Evolutionary conservation across 1,140 invertebrate genomes (phyloP).

Genomic region (Telenomus remus): DNA sequence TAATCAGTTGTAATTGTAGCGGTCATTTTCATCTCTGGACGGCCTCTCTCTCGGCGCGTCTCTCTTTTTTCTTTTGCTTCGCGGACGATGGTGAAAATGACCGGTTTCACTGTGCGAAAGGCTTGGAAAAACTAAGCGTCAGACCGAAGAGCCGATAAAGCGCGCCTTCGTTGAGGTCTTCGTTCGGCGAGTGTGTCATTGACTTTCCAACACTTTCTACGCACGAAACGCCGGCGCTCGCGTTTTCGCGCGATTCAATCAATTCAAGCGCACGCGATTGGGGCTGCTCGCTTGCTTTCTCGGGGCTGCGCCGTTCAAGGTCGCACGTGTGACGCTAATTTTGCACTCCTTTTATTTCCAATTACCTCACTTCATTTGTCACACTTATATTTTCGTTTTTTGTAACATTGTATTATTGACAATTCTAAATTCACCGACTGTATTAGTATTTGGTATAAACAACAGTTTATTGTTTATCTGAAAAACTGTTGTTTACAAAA

Average conservation of each 20-base stretch:
- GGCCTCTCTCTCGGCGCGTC: conserved; percentile 5
- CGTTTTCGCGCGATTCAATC: conserved; percentile 34
- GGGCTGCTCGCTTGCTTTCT: conserved; percentile 29
- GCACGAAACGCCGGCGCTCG: conserved; percentile 39
- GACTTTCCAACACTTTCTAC: conserved; percentile 56
- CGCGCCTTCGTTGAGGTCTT: conserved; percentile 31
- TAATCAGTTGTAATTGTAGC: conserved; percentile 25
- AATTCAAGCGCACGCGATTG: conserved; percentile 29
- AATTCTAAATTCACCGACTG: too few relatives aligned
- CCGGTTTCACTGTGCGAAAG: conserved; percentile 30
- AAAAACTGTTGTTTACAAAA: too few relatives aligned
- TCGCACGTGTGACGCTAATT: conserved; percentile 65
- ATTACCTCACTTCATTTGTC: too few relatives aligned
- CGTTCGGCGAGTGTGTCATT: conserved; percentile 51
- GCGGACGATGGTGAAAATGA: conserved; percentile 30
- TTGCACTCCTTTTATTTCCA: too few relatives aligned
- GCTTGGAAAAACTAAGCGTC: conserved; percentile 37
- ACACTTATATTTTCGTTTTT: too few relatives aligned
- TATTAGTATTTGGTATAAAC: too few relatives aligned
- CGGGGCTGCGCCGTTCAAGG: conserved; percentile 63
- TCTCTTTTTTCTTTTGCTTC: neutral
- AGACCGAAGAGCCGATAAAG: conserved; percentile 25
- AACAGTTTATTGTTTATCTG: too few relatives aligned
- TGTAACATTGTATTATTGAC: too few relatives aligned
- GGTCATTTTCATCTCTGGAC: conserved; percentile 20